phyloP scores from a whole-genome alignment of 1,140 invertebrate genomes.

The Chymomyza costata region DNA sequence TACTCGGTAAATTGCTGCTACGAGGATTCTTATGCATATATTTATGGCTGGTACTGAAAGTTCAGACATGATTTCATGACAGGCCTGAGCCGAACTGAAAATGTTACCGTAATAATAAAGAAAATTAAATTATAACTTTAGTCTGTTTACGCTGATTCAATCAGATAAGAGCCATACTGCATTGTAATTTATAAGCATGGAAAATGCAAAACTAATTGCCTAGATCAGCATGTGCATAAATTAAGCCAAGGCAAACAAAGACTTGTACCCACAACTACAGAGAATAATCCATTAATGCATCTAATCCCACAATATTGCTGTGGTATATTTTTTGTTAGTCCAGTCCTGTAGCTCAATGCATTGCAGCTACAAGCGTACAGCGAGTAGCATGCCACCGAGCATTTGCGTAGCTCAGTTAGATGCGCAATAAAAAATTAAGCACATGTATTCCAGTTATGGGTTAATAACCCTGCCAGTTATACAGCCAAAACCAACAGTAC shows the following conservation, averaged over 20 bases:
- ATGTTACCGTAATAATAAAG: too few relatives aligned
- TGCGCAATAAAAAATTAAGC: constrained; percentile 48
- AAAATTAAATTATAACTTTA: too few relatives aligned
- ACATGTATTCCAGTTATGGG: constrained; percentile 64
- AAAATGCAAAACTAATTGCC: constrained; percentile 11
- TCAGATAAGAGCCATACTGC: too few relatives aligned
- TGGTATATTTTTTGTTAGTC: constrained; percentile 8
- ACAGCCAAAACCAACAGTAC: constrained; percentile 8
- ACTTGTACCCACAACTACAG: constrained; percentile 2
- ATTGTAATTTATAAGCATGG: too few relatives aligned
- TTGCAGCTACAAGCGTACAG: neutral
- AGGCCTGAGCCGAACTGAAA: too few relatives aligned
- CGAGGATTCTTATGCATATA: too few relatives aligned
- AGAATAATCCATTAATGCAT: constrained; percentile 59
- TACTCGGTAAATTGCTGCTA: too few relatives aligned
- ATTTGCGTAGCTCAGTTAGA: constrained; percentile 3
- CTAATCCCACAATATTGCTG: constrained; percentile 36
- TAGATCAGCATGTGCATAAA: constrained; percentile 31
- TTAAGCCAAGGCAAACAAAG: constrained; percentile 27
- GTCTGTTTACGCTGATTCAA: too few relatives aligned
- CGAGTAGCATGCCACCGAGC: too few relatives aligned
- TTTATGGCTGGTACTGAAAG: too few relatives aligned
- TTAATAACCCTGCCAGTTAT: constrained; percentile 53
- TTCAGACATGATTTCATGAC: too few relatives aligned
- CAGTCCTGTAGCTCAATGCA: neutral